A percentile compares a stretch with the other conserved stretches of the same genome.
Evolutionary conservation across 2,113 vertebrate genomes (phyloP).

Genomic region (Romanogobio albipinnatus): DNA sequence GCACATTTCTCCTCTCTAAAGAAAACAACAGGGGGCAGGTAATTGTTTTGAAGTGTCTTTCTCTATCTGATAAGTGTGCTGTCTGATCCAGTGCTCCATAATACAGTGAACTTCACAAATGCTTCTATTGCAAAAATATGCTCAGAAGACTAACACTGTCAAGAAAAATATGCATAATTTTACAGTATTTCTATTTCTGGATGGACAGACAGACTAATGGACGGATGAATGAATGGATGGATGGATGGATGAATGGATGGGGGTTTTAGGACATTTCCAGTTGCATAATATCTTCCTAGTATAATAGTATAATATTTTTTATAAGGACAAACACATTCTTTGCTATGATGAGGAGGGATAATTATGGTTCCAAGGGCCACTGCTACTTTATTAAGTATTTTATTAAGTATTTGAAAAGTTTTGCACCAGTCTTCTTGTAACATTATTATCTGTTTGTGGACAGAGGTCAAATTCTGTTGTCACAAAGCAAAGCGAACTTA

Average conservation of each 20-base stretch:
- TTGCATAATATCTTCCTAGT: background rate
- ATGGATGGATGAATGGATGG: too few species aligned
- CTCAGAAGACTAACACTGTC: background rate
- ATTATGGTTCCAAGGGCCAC: background rate
- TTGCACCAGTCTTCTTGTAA: background rate
- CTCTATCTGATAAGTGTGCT: slow-evolving; percentile 16
- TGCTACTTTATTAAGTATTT: background rate
- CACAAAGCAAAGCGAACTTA: slow-evolving; percentile 43
- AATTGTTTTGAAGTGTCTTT: slow-evolving; percentile 42
- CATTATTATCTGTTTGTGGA: background rate
- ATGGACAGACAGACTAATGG: too few species aligned
- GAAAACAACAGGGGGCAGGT: slow-evolving; percentile 31
- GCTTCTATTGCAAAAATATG: background rate
- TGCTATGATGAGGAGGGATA: background rate
- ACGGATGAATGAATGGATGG: too few species aligned
- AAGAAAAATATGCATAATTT: background rate
- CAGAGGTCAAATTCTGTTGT: slow-evolving; percentile 15
- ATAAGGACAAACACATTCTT: background rate
- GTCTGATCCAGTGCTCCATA: background rate
- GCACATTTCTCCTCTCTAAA: background rate
- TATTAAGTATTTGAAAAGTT: background rate
- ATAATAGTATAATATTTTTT: background rate
- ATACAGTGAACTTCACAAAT: slow-evolving; percentile 9
- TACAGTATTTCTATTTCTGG: too few species aligned
- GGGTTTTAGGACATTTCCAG: background rate